These are phyloP conservation scores for Lipotes vexillifer DNA, from an alignment of 2,113 vertebrate species.

Conservation along the genomic window DNA sequence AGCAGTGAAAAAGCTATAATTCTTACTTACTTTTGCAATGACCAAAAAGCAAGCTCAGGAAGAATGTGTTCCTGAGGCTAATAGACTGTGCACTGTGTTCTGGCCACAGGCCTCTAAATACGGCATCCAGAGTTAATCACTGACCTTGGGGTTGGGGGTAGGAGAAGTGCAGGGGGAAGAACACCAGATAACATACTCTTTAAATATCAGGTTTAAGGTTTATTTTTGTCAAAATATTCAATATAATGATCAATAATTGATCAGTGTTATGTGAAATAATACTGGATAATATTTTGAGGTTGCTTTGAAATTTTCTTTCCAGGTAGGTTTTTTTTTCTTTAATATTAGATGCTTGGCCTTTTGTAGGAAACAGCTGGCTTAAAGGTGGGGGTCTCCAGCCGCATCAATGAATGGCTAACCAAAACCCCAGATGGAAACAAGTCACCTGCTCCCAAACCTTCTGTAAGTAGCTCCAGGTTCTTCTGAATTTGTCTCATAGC, in stretches of 20 bases:
- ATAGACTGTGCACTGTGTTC: neutral
- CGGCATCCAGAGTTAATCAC: neutral
- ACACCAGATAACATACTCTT: neutral
- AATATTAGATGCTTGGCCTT: neutral
- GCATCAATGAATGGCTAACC: slow-evolving; percentile 98
- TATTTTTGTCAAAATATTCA: neutral
- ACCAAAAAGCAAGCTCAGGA: neutral
- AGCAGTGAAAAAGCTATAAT: neutral
- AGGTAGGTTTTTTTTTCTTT: neutral
- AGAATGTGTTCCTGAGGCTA: neutral
- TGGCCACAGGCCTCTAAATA: neutral
- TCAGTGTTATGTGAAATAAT: neutral
- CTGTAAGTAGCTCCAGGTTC: slow-evolving; percentile 81
- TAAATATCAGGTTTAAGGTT: neutral
- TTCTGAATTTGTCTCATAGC: neutral
- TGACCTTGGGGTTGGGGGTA: neutral
- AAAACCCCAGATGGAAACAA: slow-evolving; percentile 95
- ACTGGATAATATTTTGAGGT: neutral
- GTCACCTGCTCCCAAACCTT: slow-evolving; percentile 89
- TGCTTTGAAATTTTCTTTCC: neutral
- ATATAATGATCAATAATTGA: neutral
- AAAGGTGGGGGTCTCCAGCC: slow-evolving; percentile 96
- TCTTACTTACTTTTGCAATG: neutral
- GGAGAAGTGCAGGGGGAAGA: neutral
- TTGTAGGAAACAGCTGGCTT: slow-evolving; percentile 95